Evolutionary conservation across 2,797 vertebrate genomes (phyloP).

Genomic region (Pseudomugil gertrudae): DNA sequence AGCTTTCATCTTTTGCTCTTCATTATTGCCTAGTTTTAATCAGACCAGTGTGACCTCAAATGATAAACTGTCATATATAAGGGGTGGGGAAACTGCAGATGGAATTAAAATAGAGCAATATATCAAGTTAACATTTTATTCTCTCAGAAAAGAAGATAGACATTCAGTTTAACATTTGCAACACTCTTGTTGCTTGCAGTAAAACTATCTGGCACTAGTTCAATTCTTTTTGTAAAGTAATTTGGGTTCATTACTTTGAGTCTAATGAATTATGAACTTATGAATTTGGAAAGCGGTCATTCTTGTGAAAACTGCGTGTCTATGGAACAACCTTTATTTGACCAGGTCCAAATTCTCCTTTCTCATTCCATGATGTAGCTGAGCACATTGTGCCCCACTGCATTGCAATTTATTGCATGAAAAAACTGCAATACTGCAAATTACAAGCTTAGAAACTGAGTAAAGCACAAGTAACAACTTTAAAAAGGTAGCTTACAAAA

Average conservation of each 20-base stretch:
- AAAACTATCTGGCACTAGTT: background rate
- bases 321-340: background rate
- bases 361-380: background rate
- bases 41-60: constrained; percentile 55
- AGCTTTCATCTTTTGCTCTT: constrained; percentile 55
- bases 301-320: background rate
- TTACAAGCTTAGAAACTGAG: background rate
- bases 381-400: background rate
- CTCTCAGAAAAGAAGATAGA: background rate
- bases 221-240: background rate
- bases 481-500: background rate
- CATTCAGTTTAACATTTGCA: constrained; percentile 1
- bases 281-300: background rate
- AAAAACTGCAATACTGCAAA: background rate
- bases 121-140: background rate
- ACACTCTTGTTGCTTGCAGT: background rate
- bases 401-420: background rate
- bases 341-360: background rate
- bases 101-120: constrained; percentile 20
- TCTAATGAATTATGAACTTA: too few species aligned
- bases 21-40: constrained; percentile 66
- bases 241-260: background rate
- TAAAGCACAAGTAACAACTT: background rate
- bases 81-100: background rate
- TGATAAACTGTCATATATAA: constrained; percentile 25